Evolutionary conservation across 2,888 invertebrate genomes (phyloP).

Genomic region (Hypercompe scribonia): DNA sequence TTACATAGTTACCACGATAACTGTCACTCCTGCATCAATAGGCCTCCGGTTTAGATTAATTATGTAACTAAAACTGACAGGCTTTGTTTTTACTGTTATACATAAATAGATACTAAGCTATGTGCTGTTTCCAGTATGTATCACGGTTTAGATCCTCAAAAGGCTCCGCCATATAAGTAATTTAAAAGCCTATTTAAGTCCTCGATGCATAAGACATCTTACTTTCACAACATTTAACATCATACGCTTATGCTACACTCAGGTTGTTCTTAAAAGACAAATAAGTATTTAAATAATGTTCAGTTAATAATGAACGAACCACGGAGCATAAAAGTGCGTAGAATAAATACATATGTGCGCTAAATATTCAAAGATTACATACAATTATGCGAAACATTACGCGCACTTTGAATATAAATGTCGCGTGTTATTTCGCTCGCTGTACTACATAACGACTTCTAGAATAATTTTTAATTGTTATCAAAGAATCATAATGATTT

Average conservation of each 20-base stretch:
- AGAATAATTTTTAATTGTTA: not conserved
- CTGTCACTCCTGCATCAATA: too few relatives aligned
- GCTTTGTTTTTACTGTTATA: too few relatives aligned
- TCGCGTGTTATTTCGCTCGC: not conserved
- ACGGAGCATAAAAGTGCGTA: conserved; percentile 15
- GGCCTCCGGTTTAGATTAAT: too few relatives aligned
- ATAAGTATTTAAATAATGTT: conserved; percentile 1
- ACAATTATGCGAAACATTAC: conserved; percentile 14
- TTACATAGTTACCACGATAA: too few relatives aligned
- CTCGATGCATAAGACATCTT: not conserved
- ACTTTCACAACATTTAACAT: not conserved
- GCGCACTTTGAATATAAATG: conserved; percentile 15
- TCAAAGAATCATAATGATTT: not conserved
- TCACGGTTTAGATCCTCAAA: too few relatives aligned
- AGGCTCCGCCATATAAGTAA: too few relatives aligned
- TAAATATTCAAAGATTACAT: conserved; percentile 16
- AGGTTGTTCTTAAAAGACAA: conserved; percentile 11
- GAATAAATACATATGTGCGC: conserved; percentile 5
- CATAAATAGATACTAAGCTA: too few relatives aligned
- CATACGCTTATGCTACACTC: not conserved
- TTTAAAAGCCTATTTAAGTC: too few relatives aligned
- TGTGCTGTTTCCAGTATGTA: too few relatives aligned
- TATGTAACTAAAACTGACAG: too few relatives aligned
- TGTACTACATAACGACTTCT: not conserved
- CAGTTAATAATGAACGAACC: not conserved